Percentiles rank a stretch among this genome's conserved stretches.
Conservation (phyloP, 2,888 invertebrate species). For the Zygaena filipendulae region DNA sequence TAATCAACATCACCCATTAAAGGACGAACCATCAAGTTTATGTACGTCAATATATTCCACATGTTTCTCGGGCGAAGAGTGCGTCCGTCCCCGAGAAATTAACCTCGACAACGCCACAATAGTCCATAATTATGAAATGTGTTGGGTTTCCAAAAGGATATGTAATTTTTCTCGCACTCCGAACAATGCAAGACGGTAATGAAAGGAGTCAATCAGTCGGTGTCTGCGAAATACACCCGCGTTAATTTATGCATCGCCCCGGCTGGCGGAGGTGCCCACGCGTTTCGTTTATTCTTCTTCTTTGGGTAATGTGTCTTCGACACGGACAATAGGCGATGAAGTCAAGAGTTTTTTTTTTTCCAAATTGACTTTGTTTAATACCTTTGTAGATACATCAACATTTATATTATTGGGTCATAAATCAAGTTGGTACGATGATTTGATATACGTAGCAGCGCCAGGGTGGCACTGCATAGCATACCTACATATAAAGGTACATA, state of each 20-base stretch:
- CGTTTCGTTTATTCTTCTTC: constrained; percentile 21
- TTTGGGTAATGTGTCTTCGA: constrained; percentile 26
- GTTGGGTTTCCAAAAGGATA: constrained; percentile 56
- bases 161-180: constrained; percentile 54
- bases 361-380: constrained; percentile 10
- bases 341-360: no score
- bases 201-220: constrained; percentile 66
- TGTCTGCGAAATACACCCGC: constrained; percentile 50
- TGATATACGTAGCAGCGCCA: no score
- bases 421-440: no score
- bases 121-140: constrained; percentile 69
- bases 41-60: constrained; percentile 43
- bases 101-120: constrained; percentile 59
- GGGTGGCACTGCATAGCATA: no score
- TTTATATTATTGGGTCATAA: no score
- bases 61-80: constrained; percentile 36
- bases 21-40: constrained; percentile 37
- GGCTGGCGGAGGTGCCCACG: constrained; percentile 22
- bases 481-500: no score
- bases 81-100: constrained; percentile 45
- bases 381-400: no score
- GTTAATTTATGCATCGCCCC: constrained; percentile 51
- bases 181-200: constrained; percentile 61
- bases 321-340: constrained; percentile 43
- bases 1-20: constrained; percentile 54